Base-by-base conservation (phyloP, 2,888 invertebrate species). In the Hermodice carunculata region DNA sequence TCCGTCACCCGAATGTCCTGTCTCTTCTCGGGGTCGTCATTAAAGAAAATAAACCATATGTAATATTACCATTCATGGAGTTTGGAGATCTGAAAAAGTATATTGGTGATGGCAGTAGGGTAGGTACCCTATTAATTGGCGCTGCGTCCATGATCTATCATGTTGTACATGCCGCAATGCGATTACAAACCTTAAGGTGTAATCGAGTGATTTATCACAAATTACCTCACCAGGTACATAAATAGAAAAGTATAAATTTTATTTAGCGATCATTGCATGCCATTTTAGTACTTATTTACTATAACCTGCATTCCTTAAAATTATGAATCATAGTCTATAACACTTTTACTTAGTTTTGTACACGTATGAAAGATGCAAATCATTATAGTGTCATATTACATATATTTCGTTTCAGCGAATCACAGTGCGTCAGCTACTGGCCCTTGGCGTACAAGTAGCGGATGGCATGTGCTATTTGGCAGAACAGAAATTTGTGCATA, bases 361-460 rank as follows among this genome's bases (percentile, higher is more conserved):
- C n/a, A n/a, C n/a, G n/a, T n/a, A n/a, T n/a, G n/a, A n/a, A n/a
- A n/a, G n/a, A n/a, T n/a, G n/a, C n/a, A n/a, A n/a, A 37, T 37
- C 11, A 37, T 37, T 46, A 19, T 14, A 22, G 14, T n/a, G 46
- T 11, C 14, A 8, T n/a, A 19, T 17, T n/a, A 14, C 14, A 46
- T 46, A 8, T 11, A n/a, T 53, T 34, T 34, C 32, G 32, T 78
- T 81, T 54, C 77, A 88, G 88, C 78, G 76, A 49, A 86, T 87
- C 1, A 88, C 87, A 3, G 85, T 88, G 14, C 82, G 86, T 61
- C 83, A 87, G 69, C 76, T 88, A 56, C 82, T 89, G n/a, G 75
- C 78, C 37, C 88, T 86, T 76, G 87, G 86, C 26, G 77, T 85
- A 22, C 86, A 88, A 66, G 87, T 89, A 61, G 86, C 87, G 2